phyloP scores from a whole-genome alignment of 1,140 invertebrate genomes.

The Drosophila sp. region DNA sequence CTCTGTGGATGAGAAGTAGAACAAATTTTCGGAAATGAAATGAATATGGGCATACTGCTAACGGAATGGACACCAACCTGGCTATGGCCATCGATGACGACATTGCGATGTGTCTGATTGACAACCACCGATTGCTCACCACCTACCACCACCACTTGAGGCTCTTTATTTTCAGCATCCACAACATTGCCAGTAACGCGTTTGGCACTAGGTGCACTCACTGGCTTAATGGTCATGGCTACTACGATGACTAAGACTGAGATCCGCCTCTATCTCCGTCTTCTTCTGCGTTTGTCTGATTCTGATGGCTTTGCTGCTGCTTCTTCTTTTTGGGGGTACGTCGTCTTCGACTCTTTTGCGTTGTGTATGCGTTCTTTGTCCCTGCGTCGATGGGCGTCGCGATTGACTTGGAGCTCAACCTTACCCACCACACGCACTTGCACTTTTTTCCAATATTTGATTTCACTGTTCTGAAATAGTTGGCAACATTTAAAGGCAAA shows the following conservation, averaged over 20 bases:
- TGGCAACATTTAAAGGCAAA: neutral
- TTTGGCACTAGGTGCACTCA: slow-evolving; percentile 69
- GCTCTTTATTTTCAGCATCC: slow-evolving; percentile 62
- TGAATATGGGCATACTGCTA: too few relatives aligned
- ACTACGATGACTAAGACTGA: neutral
- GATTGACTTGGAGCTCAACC: slow-evolving; percentile 1
- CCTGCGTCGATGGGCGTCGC: slow-evolving; percentile 6
- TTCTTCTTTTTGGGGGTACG: neutral
- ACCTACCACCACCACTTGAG: slow-evolving; percentile 59
- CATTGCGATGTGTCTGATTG: slow-evolving; percentile 65
- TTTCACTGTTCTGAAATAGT: neutral
- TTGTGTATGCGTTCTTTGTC: slow-evolving; percentile 9
- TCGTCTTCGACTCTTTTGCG: neutral
- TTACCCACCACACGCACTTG: slow-evolving; percentile 20
- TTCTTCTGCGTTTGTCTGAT: neutral
- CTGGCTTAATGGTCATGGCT: slow-evolving; percentile 76
- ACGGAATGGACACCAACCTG: slow-evolving; percentile 44
- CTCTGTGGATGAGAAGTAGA: slow-evolving; percentile 49
- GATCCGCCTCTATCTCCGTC: neutral
- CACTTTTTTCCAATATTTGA: slow-evolving; percentile 1
- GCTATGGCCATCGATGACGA: slow-evolving; percentile 65
- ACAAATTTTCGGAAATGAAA: slow-evolving; percentile 9
- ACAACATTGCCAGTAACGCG: slow-evolving; percentile 56
- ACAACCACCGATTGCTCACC: slow-evolving; percentile 72
- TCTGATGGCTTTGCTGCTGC: slow-evolving; percentile 8